phyloP scores from a whole-genome alignment of 37 sponge, comb jelly and placozoan genomes.

The Mnemiopsis leidyi region DNA sequence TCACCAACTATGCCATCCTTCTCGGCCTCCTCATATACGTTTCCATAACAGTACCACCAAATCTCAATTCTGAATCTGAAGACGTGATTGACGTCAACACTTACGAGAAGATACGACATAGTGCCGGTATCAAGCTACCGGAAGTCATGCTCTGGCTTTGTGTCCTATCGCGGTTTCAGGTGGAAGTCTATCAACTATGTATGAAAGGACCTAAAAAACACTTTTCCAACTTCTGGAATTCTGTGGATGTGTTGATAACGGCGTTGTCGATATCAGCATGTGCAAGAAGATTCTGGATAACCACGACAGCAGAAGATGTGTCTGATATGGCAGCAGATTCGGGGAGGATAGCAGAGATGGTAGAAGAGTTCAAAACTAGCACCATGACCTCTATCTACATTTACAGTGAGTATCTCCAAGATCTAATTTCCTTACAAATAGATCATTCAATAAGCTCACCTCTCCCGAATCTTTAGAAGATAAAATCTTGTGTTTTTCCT shows the following conservation, averaged over 20 bases:
- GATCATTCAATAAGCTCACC: too few species aligned
- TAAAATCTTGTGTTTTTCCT: too few species aligned
- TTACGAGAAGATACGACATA: background rate
- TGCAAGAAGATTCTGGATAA: background rate
- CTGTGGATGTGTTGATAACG: slow-evolving; percentile 6
- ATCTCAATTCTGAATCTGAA: background rate
- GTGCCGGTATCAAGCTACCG: background rate
- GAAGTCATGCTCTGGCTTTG: slow-evolving; percentile 41
- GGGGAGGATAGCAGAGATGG: background rate
- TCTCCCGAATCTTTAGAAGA: too few species aligned
- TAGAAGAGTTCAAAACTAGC: background rate
- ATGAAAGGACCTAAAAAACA: background rate
- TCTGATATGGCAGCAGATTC: background rate
- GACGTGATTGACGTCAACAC: background rate
- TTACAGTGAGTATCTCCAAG: slow-evolving; percentile 22
- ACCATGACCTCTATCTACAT: slow-evolving; percentile 19
- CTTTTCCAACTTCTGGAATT: slow-evolving; percentile 46
- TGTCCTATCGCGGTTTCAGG: background rate
- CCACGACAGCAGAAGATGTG: background rate
- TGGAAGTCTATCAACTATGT: background rate
- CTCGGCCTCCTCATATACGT: background rate
- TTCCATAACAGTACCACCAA: background rate
- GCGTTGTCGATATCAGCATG: background rate
- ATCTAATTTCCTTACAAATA: too few species aligned
- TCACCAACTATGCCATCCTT: slow-evolving; percentile 21